Evolutionary conservation across 2,888 invertebrate genomes (phyloP), one percentile per base, ranked within the genome.

Genomic region (Dasypolia templi): DNA sequence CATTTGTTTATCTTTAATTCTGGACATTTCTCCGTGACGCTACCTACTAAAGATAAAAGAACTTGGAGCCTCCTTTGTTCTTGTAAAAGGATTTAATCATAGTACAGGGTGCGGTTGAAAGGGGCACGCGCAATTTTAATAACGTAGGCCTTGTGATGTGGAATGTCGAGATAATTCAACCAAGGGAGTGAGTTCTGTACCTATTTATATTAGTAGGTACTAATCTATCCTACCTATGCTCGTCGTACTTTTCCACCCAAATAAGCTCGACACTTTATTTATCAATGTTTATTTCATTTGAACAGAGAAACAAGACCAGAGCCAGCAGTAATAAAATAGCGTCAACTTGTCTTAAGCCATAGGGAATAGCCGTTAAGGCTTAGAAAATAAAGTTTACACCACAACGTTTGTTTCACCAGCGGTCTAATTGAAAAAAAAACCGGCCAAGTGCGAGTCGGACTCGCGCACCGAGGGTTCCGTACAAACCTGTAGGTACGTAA

Each of bases 371-470:
- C 61, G 73, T 63, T 75, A 77, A 79, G 53, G 78, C 71, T 75
- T 56, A 80, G 73, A 72, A 81, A 85, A 86, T 86, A 85, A 79
- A 87, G 84, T 85, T 82, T 74, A 79, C 77, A 83, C 76, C 83
- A 78, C 81, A 83, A 83, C 83, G 86, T 88, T 87, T 81, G 85
- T 87, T 89, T 83, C 84, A 79, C 81, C 79, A 85, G 81, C 77
- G 81, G 77, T 86, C 86, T 89, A 89, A 91, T 89, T 89, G 89
- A 84, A 85, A 86, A 84, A 86, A 74, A 83, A n/a, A n/a, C n/a
- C n/a, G n/a, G n/a, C n/a, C n/a, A n/a, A n/a, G n/a, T n/a, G n/a
- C n/a, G n/a, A n/a, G n/a, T n/a, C n/a, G n/a, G n/a, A n/a, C n/a
- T n/a, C n/a, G n/a, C n/a, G n/a, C n/a, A n/a, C n/a, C n/a, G n/a